phyloP scores from a whole-genome alignment of 2,888 invertebrate species.

The Zaprionus lineosus region DNA sequence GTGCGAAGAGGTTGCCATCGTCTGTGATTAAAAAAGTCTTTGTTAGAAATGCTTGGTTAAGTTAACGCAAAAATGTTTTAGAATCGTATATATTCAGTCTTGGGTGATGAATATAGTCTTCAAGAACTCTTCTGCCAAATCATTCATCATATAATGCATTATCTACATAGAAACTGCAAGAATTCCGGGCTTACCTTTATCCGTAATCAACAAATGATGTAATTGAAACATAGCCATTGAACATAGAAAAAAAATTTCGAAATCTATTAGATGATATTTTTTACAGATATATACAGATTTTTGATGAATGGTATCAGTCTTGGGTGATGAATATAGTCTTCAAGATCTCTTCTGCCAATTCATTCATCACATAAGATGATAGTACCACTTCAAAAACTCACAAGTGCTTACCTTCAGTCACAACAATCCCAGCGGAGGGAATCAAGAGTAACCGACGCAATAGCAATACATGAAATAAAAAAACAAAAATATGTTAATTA shows the following conservation, averaged over 20 bases:
- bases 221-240: slow-evolving; percentile 5
- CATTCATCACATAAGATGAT: slow-evolving; percentile 72
- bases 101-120: slow-evolving; percentile 83
- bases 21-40: slow-evolving; percentile 45
- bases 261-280: too few species aligned
- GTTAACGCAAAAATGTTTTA: neutral
- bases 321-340: slow-evolving; percentile 83
- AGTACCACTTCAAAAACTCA: neutral
- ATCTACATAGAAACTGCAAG: neutral
- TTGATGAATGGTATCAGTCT: slow-evolving; percentile 66
- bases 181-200: slow-evolving; percentile 36
- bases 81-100: slow-evolving; percentile 66
- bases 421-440: slow-evolving; percentile 39
- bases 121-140: slow-evolving; percentile 82
- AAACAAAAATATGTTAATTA: slow-evolving; percentile 11
- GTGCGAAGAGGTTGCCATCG: slow-evolving; percentile 83
- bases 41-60: neutral
- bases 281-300: too few species aligned
- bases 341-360: slow-evolving; percentile 81
- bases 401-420: slow-evolving; percentile 47
- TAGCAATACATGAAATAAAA: slow-evolving; percentile 38
- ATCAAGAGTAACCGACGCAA: slow-evolving; percentile 55
- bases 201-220: neutral
- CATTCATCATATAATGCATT: slow-evolving; percentile 75
- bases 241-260: slow-evolving; percentile 30